phyloP scores from a whole-genome alignment of 2,797 vertebrate species.

The Salarias fasciatus region DNA sequence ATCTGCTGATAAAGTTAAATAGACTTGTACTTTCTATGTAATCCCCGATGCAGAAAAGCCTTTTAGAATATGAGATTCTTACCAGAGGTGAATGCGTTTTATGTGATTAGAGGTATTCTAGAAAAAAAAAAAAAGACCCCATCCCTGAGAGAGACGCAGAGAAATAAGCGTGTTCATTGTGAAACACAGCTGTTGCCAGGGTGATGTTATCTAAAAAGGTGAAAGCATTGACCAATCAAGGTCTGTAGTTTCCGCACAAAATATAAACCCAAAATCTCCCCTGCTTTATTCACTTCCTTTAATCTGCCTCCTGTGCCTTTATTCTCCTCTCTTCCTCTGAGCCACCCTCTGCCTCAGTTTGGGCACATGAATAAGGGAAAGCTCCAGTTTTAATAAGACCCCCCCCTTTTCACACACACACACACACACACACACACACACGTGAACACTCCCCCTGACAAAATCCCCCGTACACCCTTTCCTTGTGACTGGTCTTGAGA shows the following conservation, averaged over 20 bases:
- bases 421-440: background rate
- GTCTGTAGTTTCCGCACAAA: slow-evolving; percentile 58
- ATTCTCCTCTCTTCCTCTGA: slow-evolving; percentile 40
- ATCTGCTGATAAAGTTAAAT: background rate
- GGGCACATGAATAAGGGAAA: slow-evolving; percentile 62
- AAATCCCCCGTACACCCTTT: slow-evolving; percentile 8
- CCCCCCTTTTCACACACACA: background rate
- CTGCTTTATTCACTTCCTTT: slow-evolving; percentile 67
- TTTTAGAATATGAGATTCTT: background rate
- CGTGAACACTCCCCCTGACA: background rate
- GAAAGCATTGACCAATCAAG: slow-evolving; percentile 46
- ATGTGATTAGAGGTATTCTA: slow-evolving; percentile 14
- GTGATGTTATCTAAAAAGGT: slow-evolving; percentile 62
- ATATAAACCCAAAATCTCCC: slow-evolving; percentile 58
- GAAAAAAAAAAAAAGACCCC: slow-evolving; percentile 6
- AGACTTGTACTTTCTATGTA: background rate
- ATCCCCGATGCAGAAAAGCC: background rate
- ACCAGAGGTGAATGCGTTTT: slow-evolving; percentile 9
- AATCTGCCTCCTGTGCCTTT: slow-evolving; percentile 62
- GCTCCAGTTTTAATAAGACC: slow-evolving; percentile 58
- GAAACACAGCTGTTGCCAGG: slow-evolving; percentile 51
- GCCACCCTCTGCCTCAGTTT: slow-evolving; percentile 39
- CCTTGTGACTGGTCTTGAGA: slow-evolving; percentile 41
- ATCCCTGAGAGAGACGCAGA: slow-evolving; percentile 38
- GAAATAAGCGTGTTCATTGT: slow-evolving; percentile 32